Evolutionary conservation across 2,797 vertebrate genomes (phyloP).

Genomic region (Gambelia wislizenii): DNA sequence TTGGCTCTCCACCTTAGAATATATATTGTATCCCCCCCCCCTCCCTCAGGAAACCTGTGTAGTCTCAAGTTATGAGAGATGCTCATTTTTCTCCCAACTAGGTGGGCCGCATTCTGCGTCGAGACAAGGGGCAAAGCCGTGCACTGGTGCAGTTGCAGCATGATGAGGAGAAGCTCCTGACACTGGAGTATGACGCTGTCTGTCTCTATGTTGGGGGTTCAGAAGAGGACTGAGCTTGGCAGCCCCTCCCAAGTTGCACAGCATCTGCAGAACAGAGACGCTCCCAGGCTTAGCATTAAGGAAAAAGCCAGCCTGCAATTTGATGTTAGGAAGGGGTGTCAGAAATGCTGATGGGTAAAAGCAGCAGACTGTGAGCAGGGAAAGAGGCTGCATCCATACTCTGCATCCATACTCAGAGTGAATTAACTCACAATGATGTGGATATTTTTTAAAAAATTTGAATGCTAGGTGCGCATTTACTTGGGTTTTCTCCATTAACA

Average conservation of each 20-base stretch:
- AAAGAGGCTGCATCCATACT: no score
- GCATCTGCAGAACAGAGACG: neutral
- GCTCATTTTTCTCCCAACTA: constrained; percentile 52
- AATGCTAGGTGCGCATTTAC: neutral
- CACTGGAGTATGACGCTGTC: constrained; percentile 87
- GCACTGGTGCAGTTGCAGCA: constrained; percentile 88
- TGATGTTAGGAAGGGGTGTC: neutral
- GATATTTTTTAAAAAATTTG: neutral
- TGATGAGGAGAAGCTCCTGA: constrained; percentile 80
- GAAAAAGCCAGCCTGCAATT: neutral
- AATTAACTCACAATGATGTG: neutral
- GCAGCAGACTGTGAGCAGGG: neutral
- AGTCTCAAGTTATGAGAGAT: neutral
- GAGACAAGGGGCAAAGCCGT: constrained; percentile 82
- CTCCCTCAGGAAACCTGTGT: neutral
- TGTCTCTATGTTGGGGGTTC: constrained; percentile 88
- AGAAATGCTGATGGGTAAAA: neutral
- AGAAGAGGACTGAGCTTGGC: constrained; percentile 52
- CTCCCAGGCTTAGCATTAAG: neutral
- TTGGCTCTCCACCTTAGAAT: neutral
- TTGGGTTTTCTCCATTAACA: neutral
- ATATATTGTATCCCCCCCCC: neutral
- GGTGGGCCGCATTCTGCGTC: constrained; percentile 88
- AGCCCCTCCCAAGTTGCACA: neutral
- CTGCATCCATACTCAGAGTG: neutral